These are phyloP conservation scores for Phycodurus eques DNA, from an alignment of 2,113 vertebrate species.

Conservation along the genomic window DNA sequence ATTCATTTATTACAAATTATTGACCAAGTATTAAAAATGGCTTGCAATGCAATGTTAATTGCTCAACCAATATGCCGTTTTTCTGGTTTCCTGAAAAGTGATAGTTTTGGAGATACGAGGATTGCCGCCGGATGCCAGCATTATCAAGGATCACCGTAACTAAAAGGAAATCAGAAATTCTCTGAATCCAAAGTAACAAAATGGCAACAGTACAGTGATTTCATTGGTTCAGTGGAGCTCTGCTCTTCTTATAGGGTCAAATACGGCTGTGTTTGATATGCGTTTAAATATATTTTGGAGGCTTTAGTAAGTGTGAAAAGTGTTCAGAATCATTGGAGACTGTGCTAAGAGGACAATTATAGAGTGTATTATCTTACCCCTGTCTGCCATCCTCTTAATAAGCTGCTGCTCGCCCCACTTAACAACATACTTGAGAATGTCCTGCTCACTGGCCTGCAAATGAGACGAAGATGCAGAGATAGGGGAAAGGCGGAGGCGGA, in stretches of 20 bases:
- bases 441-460: constrained; percentile 95
- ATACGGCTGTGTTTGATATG: constrained; percentile 26
- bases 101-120: no score
- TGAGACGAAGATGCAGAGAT: constrained; percentile 42
- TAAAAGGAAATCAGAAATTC: background rate
- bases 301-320: constrained; percentile 54
- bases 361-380: constrained; percentile 84
- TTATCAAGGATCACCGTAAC: background rate
- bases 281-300: constrained; percentile 49
- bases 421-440: constrained; percentile 96
- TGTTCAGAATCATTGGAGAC: constrained; percentile 59
- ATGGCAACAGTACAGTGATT: background rate
- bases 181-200: background rate
- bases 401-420: constrained; percentile 99
- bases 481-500: constrained; percentile 3
- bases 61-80: no score
- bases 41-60: no score
- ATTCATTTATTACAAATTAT: no score
- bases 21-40: no score
- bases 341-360: constrained; percentile 64
- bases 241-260: constrained; percentile 10
- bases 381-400: constrained; percentile 98
- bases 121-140: no score
- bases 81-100: no score
- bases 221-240: background rate